Percentiles rank a stretch among this genome's conserved stretches.
Evolutionary conservation across 2,797 vertebrate genomes (phyloP).

Genomic region (Enteromius fasciolatus): DNA sequence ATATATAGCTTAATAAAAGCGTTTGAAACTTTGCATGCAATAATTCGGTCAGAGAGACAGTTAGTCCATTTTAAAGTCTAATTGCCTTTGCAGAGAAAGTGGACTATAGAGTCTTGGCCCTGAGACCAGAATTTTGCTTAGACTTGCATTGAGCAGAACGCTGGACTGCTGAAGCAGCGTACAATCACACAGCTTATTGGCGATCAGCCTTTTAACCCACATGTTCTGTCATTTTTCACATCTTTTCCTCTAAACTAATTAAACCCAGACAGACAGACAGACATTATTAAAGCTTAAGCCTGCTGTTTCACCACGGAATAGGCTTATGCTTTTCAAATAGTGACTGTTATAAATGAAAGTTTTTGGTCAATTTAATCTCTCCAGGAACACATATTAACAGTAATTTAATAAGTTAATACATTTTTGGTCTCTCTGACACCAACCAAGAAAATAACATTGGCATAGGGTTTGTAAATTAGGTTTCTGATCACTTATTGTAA

Average conservation of each 20-base stretch:
- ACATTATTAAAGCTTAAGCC: background rate
- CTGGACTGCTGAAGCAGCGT: slow-evolving; percentile 45
- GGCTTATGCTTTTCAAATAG: background rate
- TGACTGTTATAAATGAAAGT: background rate
- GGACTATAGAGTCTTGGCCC: background rate
- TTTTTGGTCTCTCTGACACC: background rate
- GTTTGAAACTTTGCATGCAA: background rate
- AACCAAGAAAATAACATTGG: background rate
- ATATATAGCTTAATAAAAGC: background rate
- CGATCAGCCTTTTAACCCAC: slow-evolving; percentile 24
- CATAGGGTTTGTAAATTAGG: background rate
- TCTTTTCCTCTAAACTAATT: slow-evolving; percentile 10
- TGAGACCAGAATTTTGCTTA: slow-evolving; percentile 43
- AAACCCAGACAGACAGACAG: background rate
- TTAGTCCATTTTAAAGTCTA: background rate
- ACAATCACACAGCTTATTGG: slow-evolving; percentile 29
- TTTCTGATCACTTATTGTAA: background rate
- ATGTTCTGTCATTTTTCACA: slow-evolving; percentile 18
- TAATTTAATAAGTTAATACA: background rate
- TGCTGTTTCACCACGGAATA: background rate
- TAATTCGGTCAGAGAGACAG: no score
- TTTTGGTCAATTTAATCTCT: background rate
- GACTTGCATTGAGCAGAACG: slow-evolving; percentile 37
- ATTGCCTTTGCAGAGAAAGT: slow-evolving; percentile 2
- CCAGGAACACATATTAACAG: background rate